Evolutionary conservation across 2,113 vertebrate species (phyloP).

Genomic region (Centropristis striata): DNA sequence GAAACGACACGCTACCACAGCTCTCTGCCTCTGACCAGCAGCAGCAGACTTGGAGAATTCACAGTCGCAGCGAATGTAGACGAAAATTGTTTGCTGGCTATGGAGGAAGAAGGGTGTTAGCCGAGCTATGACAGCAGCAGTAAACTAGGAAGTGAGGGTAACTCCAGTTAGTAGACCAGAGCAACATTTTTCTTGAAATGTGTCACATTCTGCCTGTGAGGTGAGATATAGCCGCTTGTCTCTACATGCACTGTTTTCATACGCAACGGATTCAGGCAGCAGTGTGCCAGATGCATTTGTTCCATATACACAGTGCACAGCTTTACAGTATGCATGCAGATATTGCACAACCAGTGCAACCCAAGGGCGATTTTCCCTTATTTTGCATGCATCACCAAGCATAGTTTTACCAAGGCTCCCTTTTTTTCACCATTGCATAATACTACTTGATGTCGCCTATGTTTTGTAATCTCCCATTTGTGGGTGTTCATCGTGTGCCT

Average conservation of each 20-base stretch:
- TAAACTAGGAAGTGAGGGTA: conserved; percentile 86
- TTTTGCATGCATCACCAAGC: conserved; percentile 71
- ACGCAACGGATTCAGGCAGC: not conserved
- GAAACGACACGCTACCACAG: conserved; percentile 23
- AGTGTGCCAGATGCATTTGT: conserved; percentile 52
- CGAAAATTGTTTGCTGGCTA: conserved; percentile 58
- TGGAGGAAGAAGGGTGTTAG: conserved; percentile 84
- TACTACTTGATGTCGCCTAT: conserved; percentile 43
- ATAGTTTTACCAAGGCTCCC: conserved; percentile 36
- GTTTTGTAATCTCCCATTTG: conserved; percentile 48
- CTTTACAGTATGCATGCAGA: conserved; percentile 62
- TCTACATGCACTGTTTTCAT: conserved; percentile 4
- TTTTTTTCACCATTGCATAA: conserved; percentile 59
- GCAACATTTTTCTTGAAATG: conserved; percentile 27
- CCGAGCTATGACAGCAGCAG: conserved; percentile 76
- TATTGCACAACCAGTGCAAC: conserved; percentile 73
- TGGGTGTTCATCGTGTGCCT: conserved; percentile 35
- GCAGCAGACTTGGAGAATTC: conserved; percentile 42
- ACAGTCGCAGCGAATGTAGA: conserved; percentile 43
- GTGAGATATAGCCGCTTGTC: not conserved
- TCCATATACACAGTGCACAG: conserved; percentile 36
- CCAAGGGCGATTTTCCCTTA: conserved; percentile 60
- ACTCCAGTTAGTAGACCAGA: conserved; percentile 65
- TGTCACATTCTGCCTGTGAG: conserved; percentile 29
- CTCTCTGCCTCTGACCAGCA: conserved; percentile 23